Evolutionary conservation across 2,888 invertebrate genomes (phyloP), one percentile per base, ranked within the genome.

Genomic region (Andrena haemorrhoa): DNA sequence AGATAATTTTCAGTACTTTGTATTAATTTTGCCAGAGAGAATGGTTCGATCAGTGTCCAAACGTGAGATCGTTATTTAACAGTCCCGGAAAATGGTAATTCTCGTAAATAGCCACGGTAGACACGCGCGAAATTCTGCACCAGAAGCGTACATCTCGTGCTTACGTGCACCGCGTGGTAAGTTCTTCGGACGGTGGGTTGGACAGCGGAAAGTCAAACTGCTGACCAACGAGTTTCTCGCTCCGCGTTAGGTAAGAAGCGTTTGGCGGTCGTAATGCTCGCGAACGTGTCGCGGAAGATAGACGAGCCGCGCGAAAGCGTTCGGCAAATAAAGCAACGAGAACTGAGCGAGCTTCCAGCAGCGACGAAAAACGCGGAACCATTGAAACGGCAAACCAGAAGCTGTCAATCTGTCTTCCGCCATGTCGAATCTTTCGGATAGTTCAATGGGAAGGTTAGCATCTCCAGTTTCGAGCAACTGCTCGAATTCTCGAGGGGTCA

Each of bases 221-320:
- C 35, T 72, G 71, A 71, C 26, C 72, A 49, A 60, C 5, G 29
- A 63, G 51, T 64, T 76, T 56, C 76, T 41, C 41, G 23, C 26
- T 35, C 26, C 64, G n/a, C 5, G 47, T 20, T 8, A 51, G 56
- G 35, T 69, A 75, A 53, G 41, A 65, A 73, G 20, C 41, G 70
- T 47, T 56, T 16, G 23, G 47, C 16, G 33, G 56, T 33, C 23
- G 49, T 66, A 70, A 68, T 23, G 70, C 49, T 71, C 29, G 70
- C 35, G 69, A 84, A 79, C 73, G 61, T 61, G 49, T 63, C 70
- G 65, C 53, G 63, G 35, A 41, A 64, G 29, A 47, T 56, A 20
- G 35, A 75, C 71, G 64, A 75, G 73, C 60, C 65, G 60, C 49
- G 71, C 26, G 61, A 58, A 82, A 71, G 41, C 31, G 20, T 61